A percentile compares a stretch with the other conserved stretches of the same genome.
phyloP scores from a whole-genome alignment of 2,113 vertebrate genomes.

The Amazona vittata region DNA sequence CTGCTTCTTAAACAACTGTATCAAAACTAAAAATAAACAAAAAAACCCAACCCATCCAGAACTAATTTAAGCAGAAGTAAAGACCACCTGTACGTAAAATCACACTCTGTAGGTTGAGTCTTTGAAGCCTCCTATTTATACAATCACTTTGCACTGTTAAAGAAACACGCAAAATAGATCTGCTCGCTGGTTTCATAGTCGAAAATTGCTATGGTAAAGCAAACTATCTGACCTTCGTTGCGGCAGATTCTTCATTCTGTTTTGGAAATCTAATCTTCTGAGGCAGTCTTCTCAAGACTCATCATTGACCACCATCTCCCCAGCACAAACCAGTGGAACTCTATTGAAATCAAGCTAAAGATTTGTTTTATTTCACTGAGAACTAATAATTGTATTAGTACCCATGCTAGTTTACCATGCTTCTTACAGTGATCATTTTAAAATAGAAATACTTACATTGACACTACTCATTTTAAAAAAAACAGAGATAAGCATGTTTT shows the following conservation, averaged over 20 bases:
- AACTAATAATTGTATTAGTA: neutral
- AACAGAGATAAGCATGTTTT: neutral
- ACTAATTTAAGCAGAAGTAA: neutral
- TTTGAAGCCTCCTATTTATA: neutral
- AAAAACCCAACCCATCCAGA: fast-evolving
- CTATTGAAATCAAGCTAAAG: neutral
- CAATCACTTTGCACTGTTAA: neutral
- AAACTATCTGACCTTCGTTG: neutral
- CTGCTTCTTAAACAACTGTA: neutral
- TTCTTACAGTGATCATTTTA: neutral
- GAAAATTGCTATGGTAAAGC: neutral
- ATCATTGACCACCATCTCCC: neutral
- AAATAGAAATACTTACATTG: neutral
- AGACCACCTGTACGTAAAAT: neutral
- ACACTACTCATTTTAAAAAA: neutral
- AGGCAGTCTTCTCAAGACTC: neutral
- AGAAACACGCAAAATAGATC: neutral
- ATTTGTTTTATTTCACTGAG: neutral
- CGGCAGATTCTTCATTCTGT: neutral
- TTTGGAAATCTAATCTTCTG: neutral
- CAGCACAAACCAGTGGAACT: neutral
- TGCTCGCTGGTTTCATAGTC: neutral
- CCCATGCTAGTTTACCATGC: neutral
- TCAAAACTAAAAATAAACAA: neutral
- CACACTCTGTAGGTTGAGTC: neutral